Base-by-base conservation (phyloP, 2,888 invertebrate species). In the Dicycla oo region DNA sequence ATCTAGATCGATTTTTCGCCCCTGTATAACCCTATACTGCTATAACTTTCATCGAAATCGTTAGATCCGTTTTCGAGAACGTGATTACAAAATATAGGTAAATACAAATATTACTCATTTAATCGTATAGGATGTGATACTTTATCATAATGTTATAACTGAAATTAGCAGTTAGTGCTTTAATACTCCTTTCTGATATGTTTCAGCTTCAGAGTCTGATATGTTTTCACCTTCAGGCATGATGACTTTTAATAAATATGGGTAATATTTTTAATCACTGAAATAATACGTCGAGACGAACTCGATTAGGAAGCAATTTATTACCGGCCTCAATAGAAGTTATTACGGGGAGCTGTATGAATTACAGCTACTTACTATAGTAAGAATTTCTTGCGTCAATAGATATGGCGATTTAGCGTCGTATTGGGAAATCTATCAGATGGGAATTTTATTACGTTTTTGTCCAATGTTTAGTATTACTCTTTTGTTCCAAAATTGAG, bases 291-390 rank as follows among this genome's bases (percentile, higher is more conserved):
- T 64, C 54, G 69, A 69, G 70, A 71, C 66, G 56, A 73, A 69
- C 78, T 80, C 72, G 69, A 78, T 83, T 80, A 83, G 74, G 70
- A 83, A 78, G 54, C 58, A 83, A 83, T 81, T 64, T 71, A 78
- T 80, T 64, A 67, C 63, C 11, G 61, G 23, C 60, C 61, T 63
- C 68, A 73, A 81, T 68, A 67, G 34, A 70, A 63, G 64, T 69
- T 73, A 75, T 73, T 73, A 75, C 64, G 58, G 53, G 38, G 63
- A 68, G 60, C 34, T 79, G 45, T 73, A 68, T 67, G 64, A 63
- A 77, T 57, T 77, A 77, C 62, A 54, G 56, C 64, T 70, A 78
- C 49, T 69, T 62, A 65, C 63, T 71, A 56, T 73, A 64, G 69
- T 69, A 64, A 74, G 66, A 68, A 60, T 63, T 58, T 58, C 63